Evolutionary conservation across 2,888 invertebrate species (phyloP), one percentile per base, ranked within the genome.

Genomic region (Syrphus vitripennis): DNA sequence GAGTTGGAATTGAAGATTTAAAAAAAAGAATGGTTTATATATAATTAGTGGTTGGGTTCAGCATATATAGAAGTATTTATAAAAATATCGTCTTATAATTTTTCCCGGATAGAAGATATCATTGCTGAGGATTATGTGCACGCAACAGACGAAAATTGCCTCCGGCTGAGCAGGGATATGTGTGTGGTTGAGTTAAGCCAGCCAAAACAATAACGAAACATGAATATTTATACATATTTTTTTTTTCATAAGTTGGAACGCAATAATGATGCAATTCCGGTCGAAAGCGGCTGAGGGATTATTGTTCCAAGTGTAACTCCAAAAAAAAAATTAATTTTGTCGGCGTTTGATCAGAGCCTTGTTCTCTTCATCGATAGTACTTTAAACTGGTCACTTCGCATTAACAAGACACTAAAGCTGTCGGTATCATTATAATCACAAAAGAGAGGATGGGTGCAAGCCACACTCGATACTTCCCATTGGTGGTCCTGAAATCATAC

Each of bases 41-140:
- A 82, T 86, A 86, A 86, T 86, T 86, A 82, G 74, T 57, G 74
- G 86, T 86, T 86, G 86, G 78, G 61, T 72, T 72, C 14, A 34
- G 55, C 69, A 53, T 16, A 26, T 24, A 24, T 31, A 42, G 14
- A 24, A 24, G 14, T 12, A 24, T 24, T 24, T 50, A 57, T 16
- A 31, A 57, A 53, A 65, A 82, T 86, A 86, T 86, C 81, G 76
- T 77, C 81, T 86, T 86, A 78, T 78, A 82, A 86, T 78, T 86
- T 70, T 75, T 71, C 67, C 84, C 84, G 84, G 84, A 84, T n/a
- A n/a, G n/a, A n/a, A n/a, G n/a, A n/a, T 84, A 84, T 84, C 84
- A 84, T 81, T 84, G 84, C 86, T 63, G 50, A 42, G 74, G 82
- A 86, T 86, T 86, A 86, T 86, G 82, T 82, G 86, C 86, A 86